A percentile compares a stretch with the other conserved stretches of the same genome.
phyloP scores from a whole-genome alignment of 2,113 vertebrate genomes.

The Lagopus muta region DNA sequence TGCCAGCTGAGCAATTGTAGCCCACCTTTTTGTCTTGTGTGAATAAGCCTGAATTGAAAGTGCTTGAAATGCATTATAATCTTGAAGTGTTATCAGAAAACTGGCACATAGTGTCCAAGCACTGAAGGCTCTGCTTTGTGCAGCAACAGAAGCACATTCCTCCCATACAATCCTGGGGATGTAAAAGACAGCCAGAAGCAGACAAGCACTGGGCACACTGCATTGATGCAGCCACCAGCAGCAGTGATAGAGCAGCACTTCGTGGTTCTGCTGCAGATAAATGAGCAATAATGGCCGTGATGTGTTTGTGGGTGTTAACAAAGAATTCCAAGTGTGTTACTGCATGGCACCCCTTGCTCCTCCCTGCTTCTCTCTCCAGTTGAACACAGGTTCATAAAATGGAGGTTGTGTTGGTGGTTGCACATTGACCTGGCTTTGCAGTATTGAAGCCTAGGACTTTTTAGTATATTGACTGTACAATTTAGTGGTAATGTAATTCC shows the following conservation, averaged over 20 bases:
- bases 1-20: background rate
- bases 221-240: background rate
- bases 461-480: rapidly evolving
- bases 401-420: rapidly evolving
- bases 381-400: rapidly evolving
- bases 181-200: too few species aligned
- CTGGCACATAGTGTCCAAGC: rapidly evolving
- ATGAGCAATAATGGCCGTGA: background rate
- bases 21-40: rapidly evolving
- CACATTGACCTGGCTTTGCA: rapidly evolving
- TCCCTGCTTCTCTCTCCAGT: background rate
- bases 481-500: background rate
- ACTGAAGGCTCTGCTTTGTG: background rate
- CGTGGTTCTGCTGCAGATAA: background rate
- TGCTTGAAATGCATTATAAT: background rate
- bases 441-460: rapidly evolving
- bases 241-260: background rate
- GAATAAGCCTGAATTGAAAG: background rate
- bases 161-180: rapidly evolving
- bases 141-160: rapidly evolving
- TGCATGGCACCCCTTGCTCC: rapidly evolving
- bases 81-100: background rate
- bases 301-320: background rate
- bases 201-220: rapidly evolving
- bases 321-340: rapidly evolving